A percentile compares a stretch with the other conserved stretches of the same genome.
Conservation (phyloP, 2,113 vertebrate species). For the Pardalotus punctatus region DNA sequence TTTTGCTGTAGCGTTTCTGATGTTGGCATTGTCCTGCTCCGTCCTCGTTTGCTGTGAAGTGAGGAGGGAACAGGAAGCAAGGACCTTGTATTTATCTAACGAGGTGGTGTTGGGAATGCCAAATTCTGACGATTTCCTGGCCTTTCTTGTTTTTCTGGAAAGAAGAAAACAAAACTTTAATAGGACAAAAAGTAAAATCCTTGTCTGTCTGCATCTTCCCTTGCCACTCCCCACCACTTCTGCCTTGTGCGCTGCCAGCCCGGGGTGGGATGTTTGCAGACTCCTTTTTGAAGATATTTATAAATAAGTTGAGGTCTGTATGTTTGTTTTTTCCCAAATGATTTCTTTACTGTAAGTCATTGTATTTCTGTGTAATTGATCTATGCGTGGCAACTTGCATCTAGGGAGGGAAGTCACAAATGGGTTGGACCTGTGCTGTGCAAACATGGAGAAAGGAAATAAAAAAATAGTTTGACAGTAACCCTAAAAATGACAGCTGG, state of each 20-base stretch:
- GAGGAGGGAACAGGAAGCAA: neutral
- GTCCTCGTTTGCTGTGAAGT: neutral
- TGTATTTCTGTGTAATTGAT: slow-evolving; percentile 5
- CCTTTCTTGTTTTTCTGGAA: slow-evolving; percentile 20
- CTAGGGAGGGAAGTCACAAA: neutral
- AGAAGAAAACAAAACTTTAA: neutral
- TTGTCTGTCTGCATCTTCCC: neutral
- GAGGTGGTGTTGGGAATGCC: neutral
- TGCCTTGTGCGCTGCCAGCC: neutral
- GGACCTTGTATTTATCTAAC: neutral
- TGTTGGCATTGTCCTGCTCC: fast-evolving
- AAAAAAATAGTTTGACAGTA: neutral
- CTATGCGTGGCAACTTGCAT: neutral
- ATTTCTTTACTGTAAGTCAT: slow-evolving; percentile 10
- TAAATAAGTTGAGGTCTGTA: neutral
- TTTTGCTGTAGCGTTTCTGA: neutral
- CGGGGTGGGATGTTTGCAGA: neutral
- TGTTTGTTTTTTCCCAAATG: neutral
- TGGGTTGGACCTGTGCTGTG: neutral
- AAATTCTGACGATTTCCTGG: slow-evolving; percentile 41
- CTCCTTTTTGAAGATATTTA: slow-evolving; percentile 50
- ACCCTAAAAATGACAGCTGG: neutral
- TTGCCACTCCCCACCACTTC: neutral
- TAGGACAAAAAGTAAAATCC: neutral
- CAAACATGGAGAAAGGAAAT: neutral